Conservation (phyloP, 2,797 vertebrate genomes). For the Mus caroli region DNA sequence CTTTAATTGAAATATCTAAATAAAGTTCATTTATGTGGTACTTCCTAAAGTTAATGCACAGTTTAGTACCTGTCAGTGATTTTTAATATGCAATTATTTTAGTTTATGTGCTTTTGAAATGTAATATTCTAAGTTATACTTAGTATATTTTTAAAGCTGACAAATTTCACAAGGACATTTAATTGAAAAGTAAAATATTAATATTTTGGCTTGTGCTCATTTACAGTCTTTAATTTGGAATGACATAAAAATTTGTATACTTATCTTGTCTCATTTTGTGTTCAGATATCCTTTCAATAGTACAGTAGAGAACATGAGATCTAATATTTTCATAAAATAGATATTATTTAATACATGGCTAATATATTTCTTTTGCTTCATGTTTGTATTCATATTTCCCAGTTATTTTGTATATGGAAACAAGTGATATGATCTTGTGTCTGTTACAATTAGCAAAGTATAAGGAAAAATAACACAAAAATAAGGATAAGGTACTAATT, state of each 20-base stretch:
- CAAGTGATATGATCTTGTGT: neutral
- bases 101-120: conserved; percentile 47
- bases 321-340: neutral
- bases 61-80: conserved; percentile 60
- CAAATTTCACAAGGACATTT: conserved; percentile 16
- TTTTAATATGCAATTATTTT: conserved; percentile 70
- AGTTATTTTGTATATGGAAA: neutral
- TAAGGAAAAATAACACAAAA: neutral
- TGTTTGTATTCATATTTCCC: neutral
- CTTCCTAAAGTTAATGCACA: conserved; percentile 56
- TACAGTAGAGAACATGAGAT: neutral
- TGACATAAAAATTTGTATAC: conserved; percentile 30
- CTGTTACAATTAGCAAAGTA: neutral
- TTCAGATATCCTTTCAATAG: neutral
- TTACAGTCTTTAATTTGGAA: conserved; percentile 9
- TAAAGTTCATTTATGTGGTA: conserved; percentile 58
- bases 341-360: conserved; percentile 4
- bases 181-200: conserved; percentile 24
- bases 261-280: conserved; percentile 27
- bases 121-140: conserved; percentile 63
- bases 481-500: no score
- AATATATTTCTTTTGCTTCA: neutral
- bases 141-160: conserved; percentile 45
- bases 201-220: neutral
- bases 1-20: conserved; percentile 69